These are phyloP conservation scores for Poeciliopsis presidionis DNA, from an alignment of 2,797 vertebrate species.

Conservation along the genomic window DNA sequence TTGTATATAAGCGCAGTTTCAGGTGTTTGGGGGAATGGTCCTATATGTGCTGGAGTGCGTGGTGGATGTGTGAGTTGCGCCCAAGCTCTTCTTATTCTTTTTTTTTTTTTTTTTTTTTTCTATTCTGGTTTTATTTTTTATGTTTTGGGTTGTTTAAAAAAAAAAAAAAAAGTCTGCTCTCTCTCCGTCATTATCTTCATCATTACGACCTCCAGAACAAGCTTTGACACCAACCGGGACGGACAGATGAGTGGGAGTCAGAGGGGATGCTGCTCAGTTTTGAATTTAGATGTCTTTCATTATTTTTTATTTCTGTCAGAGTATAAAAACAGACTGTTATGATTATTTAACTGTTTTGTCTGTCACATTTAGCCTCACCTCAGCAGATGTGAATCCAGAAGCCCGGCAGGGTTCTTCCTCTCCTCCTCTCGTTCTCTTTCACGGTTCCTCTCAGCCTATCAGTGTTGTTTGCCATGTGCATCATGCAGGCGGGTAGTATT, in stretches of 20 bases:
- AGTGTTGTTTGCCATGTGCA: conserved; percentile 83
- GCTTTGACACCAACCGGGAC: conserved; percentile 70
- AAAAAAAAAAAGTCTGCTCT: conserved; percentile 63
- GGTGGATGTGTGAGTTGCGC: conserved; percentile 76
- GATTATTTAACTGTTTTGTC: conserved; percentile 78
- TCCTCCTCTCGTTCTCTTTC: conserved; percentile 46
- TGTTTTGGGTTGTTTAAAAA: conserved; percentile 37
- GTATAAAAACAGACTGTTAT: conserved; percentile 73
- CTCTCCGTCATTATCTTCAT: conserved; percentile 58
- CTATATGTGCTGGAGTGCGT: conserved; percentile 82
- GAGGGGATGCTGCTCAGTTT: conserved; percentile 79
- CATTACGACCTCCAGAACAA: conserved; percentile 71
- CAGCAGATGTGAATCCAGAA: conserved; percentile 85
- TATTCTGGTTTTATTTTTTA: conserved; percentile 39
- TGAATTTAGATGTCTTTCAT: conserved; percentile 66
- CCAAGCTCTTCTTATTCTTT: conserved; percentile 74
- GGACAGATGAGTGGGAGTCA: conserved; percentile 71
- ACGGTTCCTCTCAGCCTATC: conserved; percentile 75
- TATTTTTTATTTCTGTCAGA: conserved; percentile 63
- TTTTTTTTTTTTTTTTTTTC: conserved; percentile 63
- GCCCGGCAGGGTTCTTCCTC: conserved; percentile 59
- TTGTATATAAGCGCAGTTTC: too few relatives aligned
- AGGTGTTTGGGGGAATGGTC: too few relatives aligned
- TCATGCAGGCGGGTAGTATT: conserved; percentile 77
- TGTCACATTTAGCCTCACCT: conserved; percentile 73